These are phyloP conservation scores for Cheilinus undulatus DNA, from an alignment of 2,113 vertebrate species.

Conservation along the genomic window DNA sequence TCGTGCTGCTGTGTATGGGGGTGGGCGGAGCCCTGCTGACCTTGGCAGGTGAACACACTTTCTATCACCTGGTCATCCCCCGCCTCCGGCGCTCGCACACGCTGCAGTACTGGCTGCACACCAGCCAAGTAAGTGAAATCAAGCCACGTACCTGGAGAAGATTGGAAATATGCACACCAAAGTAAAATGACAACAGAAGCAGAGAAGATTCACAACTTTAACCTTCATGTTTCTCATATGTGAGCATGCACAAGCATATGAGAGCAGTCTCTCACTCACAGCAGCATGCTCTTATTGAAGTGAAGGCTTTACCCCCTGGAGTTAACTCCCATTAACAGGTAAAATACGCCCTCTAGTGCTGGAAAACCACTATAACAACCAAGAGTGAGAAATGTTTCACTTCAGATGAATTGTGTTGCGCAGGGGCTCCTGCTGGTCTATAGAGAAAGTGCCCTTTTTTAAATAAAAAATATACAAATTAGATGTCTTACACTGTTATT, in stretches of 20 bases:
- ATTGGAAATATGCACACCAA: neutral
- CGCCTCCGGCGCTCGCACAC: conserved; percentile 86
- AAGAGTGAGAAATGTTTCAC: neutral
- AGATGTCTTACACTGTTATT: too few relatives aligned
- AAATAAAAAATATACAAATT: too few relatives aligned
- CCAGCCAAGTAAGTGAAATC: conserved; percentile 88
- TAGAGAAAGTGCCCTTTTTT: too few relatives aligned
- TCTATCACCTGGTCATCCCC: conserved; percentile 91
- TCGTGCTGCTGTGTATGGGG: conserved; percentile 93
- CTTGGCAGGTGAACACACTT: conserved; percentile 89
- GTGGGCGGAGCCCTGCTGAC: conserved; percentile 92
- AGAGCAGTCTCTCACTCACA: conserved; percentile 4
- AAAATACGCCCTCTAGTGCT: conserved; percentile 66
- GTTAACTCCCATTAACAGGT: conserved; percentile 14
- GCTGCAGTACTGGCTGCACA: conserved; percentile 95
- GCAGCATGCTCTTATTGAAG: neutral
- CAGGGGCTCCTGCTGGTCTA: too few relatives aligned
- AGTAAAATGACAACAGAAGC: neutral
- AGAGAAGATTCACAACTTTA: neutral
- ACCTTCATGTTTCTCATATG: neutral
- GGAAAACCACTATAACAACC: neutral
- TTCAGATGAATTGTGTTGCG: neutral
- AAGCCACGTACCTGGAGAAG: neutral
- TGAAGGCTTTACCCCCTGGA: neutral
- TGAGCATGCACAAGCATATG: neutral